phyloP scores from a whole-genome alignment of 2,797 vertebrate genomes.

The Channallabes apus region DNA sequence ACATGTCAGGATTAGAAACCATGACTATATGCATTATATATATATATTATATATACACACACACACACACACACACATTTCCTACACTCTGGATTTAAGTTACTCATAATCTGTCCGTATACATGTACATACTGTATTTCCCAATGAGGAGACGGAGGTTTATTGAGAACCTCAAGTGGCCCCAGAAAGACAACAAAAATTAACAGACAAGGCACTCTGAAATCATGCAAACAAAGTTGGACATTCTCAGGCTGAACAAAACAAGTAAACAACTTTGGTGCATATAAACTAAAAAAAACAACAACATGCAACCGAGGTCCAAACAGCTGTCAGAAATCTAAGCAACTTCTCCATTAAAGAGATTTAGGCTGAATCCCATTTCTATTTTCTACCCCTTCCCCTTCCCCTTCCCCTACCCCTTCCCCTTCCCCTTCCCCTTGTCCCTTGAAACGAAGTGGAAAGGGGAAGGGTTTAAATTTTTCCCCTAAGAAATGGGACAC shows the following conservation, averaged over 20 bases:
- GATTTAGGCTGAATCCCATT: too few relatives aligned
- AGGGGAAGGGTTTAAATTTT: too few relatives aligned
- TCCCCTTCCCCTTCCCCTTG: too few relatives aligned
- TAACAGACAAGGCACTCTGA: not conserved
- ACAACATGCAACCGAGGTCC: not conserved
- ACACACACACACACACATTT: too few relatives aligned
- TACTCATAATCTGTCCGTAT: not conserved
- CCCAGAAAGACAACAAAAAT: not conserved
- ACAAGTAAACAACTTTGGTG: not conserved
- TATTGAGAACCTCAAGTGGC: not conserved
- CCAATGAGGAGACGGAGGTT: not conserved
- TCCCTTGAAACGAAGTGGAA: too few relatives aligned
- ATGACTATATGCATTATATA: not conserved
- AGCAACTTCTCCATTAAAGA: not conserved
- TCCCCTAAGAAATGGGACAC: too few relatives aligned
- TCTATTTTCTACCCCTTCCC: too few relatives aligned
- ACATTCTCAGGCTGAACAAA: not conserved
- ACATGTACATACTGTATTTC: not conserved
- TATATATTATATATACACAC: too few relatives aligned
- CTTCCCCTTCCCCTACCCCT: too few relatives aligned
- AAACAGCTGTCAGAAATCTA: not conserved
- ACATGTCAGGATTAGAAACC: not conserved
- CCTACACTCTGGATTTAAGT: not conserved
- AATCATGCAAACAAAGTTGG: slow-evolving; percentile 9
- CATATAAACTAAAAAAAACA: slow-evolving; percentile 27